Percentiles rank a stretch among this genome's conserved stretches.
Evolutionary conservation across 1,140 invertebrate genomes (phyloP).

Genomic region (Caenorhabditis inopinata): DNA sequence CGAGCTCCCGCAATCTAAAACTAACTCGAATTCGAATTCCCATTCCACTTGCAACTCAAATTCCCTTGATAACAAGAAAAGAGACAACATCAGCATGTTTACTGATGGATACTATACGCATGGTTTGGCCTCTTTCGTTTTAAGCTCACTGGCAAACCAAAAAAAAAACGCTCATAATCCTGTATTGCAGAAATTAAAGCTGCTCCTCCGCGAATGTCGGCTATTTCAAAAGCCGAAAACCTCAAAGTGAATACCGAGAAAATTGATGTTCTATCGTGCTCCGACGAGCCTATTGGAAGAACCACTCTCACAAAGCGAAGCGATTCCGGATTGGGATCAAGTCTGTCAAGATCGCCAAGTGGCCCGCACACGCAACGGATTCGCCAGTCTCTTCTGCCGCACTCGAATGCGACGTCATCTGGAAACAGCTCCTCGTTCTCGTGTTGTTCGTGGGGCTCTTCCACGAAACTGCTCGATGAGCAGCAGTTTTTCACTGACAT

Average conservation of each 20-base stretch:
- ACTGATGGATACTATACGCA: slow-evolving; percentile 41
- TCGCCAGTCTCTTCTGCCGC: slow-evolving; percentile 40
- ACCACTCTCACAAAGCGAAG: slow-evolving; percentile 18
- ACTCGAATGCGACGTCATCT: slow-evolving; percentile 13
- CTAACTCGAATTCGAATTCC: neutral
- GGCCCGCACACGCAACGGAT: slow-evolving; percentile 35
- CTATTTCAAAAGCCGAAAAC: neutral
- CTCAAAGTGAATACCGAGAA: slow-evolving; percentile 30
- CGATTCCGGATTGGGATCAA: slow-evolving; percentile 42
- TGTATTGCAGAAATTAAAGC: slow-evolving; percentile 20
- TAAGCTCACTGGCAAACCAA: too few relatives aligned
- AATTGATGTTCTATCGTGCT: neutral
- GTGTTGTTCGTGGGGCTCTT: slow-evolving; percentile 1
- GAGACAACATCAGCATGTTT: slow-evolving; percentile 11
- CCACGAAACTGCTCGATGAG: neutral
- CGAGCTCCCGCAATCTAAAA: neutral
- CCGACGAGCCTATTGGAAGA: neutral
- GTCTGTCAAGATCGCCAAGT: slow-evolving; percentile 37
- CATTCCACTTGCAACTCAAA: neutral
- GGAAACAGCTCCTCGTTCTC: neutral
- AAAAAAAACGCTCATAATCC: too few relatives aligned
- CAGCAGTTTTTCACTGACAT: slow-evolving; percentile 5
- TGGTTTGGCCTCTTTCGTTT: slow-evolving; percentile 9
- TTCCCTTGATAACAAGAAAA: slow-evolving; percentile 20
- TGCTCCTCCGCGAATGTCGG: neutral